Percentiles rank a stretch among this genome's conserved stretches.
These are phyloP conservation scores for Hippocampus guttulatus DNA, from an alignment of 2,113 vertebrate genomes.

Conservation along the genomic window DNA sequence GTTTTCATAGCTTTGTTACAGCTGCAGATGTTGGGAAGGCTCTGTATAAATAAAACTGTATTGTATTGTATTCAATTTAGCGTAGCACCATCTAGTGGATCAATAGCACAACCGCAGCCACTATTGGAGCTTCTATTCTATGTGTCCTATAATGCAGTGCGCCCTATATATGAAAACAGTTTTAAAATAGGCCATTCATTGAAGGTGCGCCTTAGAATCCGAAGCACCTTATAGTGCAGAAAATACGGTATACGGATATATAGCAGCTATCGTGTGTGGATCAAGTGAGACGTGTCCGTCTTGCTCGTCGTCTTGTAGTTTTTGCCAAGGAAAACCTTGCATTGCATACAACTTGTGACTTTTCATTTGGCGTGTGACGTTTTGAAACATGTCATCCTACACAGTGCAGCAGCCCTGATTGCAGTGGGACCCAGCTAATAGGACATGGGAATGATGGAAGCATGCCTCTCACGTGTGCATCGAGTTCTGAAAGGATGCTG, in stretches of 20 bases:
- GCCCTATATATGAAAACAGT: too few species aligned
- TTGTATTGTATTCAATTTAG: too few species aligned
- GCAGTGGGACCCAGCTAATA: slow-evolving; percentile 83
- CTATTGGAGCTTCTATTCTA: too few species aligned
- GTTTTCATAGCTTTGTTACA: too few species aligned
- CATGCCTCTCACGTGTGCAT: slow-evolving; percentile 75
- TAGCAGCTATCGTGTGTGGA: slow-evolving; percentile 26
- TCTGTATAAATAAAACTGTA: too few species aligned
- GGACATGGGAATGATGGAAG: slow-evolving; percentile 86
- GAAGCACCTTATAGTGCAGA: too few species aligned
- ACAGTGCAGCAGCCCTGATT: slow-evolving; percentile 85
- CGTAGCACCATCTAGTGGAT: too few species aligned
- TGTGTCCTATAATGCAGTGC: too few species aligned
- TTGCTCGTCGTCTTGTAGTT: slow-evolving; percentile 21
- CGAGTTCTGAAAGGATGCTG: slow-evolving; percentile 33
- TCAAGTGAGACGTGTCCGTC: slow-evolving; percentile 24
- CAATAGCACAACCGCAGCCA: too few species aligned
- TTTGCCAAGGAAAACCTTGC: slow-evolving; percentile 35
- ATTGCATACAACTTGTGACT: slow-evolving; percentile 17
- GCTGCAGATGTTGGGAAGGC: too few species aligned
- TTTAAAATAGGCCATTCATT: too few species aligned
- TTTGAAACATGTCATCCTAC: slow-evolving; percentile 68
- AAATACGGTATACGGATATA: neutral
- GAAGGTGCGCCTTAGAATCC: too few species aligned
- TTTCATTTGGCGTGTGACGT: slow-evolving; percentile 12